Conservation (phyloP, 2,113 vertebrate species). For the Pimephales promelas region DNA sequence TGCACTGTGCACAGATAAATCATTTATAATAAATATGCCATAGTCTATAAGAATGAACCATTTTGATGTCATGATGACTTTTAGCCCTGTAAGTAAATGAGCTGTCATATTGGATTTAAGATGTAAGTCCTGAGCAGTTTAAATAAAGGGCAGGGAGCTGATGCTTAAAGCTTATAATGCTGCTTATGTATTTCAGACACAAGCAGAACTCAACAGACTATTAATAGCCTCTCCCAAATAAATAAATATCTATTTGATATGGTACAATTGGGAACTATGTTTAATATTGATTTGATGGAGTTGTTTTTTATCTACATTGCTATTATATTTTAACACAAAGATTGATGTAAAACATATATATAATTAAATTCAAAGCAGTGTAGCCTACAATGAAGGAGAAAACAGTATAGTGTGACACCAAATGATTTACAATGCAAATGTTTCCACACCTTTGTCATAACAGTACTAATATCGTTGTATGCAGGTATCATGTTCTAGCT, state of each 20-base stretch:
- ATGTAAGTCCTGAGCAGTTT: neutral
- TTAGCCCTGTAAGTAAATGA: neutral
- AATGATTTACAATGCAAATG: conserved; percentile 19
- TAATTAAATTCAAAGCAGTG: neutral
- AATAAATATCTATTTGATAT: neutral
- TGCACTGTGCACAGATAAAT: too few relatives aligned
- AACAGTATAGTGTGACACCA: neutral
- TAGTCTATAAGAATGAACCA: too few relatives aligned
- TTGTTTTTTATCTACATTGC: neutral
- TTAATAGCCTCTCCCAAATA: neutral
- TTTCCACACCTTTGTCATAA: neutral
- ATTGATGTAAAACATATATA: neutral
- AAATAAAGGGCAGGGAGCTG: neutral
- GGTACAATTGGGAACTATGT: neutral
- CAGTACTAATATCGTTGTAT: neutral
- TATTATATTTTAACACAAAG: neutral
- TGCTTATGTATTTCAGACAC: conserved; percentile 1
- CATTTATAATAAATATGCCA: too few relatives aligned
- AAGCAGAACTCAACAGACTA: neutral
- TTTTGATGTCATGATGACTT: neutral
- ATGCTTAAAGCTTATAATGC: neutral
- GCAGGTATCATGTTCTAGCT: neutral
- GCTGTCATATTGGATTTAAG: neutral
- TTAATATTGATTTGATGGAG: neutral
- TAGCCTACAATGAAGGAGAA: neutral